Base-by-base conservation (phyloP, 2,113 vertebrate genomes). In the Saimiri boliviensis region DNA sequence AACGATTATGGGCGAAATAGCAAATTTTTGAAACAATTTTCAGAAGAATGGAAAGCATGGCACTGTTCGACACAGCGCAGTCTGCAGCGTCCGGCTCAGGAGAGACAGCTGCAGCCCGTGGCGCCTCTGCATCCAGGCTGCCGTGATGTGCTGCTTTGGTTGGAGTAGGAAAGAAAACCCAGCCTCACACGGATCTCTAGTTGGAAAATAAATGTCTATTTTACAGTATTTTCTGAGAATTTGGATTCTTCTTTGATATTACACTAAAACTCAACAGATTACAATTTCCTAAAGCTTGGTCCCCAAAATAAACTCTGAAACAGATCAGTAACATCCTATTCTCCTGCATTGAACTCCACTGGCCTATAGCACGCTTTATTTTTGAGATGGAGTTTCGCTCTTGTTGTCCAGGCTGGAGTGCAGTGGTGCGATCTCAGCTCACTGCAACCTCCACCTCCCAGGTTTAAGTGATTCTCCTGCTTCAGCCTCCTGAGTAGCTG, bases 111-210 rank as follows among this genome's bases (percentile, higher is more conserved):
- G 45, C 5, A 8, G 23, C 83, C 27, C 45, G 4, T 1, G 1
- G 4, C 0, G 19, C 52, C 14, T 8, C 90, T 23, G 25, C 40
- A 4, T 4, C 14, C 11, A 0, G 3, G 2, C 83, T 8, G 56
- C 6, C 3, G 25, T 3, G 19, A 23, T 2, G 2, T 19, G 30
- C 11, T 2, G 10, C 3, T 23, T 0, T 0, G 21, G 30, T 0
- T 45, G 49, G 13, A 13, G 6, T 10, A 25, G 3, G 25, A 1
- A 20, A 45, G 49, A 45, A 37, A 66, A 45, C 19, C 52, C n/a
- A 21, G 23, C 68, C 52, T 42, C 40, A 1, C 7, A 3, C 4
- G 4, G 52, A 16, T 5, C 14, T 12, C 16, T 5, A 14, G 80
- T n/a, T 16, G 90, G 68, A 21, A 52, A 19, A 56, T 8, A 35